Percentiles rank a stretch among this genome's conserved stretches.
Evolutionary conservation across 1,140 invertebrate genomes (phyloP).

Genomic region (Cydia pomonella): DNA sequence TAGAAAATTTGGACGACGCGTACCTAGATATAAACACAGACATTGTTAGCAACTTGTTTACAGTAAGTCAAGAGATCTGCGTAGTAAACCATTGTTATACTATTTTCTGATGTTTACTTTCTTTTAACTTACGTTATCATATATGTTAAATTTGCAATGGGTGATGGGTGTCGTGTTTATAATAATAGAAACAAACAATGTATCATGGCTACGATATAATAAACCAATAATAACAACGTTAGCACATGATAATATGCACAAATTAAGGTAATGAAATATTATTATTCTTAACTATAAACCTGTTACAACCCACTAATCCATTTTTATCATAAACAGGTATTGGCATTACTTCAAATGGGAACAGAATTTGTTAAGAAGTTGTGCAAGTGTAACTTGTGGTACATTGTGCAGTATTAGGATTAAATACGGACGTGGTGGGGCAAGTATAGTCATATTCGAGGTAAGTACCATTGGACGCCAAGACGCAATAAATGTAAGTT

Average conservation of each 20-base stretch:
- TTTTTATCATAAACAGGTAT: neutral
- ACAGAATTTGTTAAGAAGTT: constrained; percentile 3
- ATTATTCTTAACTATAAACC: neutral
- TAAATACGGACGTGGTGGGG: constrained; percentile 40
- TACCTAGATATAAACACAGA: neutral
- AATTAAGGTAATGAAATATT: neutral
- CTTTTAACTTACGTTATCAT: neutral
- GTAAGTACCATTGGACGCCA: constrained; percentile 45
- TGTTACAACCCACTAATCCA: neutral
- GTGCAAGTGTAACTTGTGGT: constrained; percentile 43
- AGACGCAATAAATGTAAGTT: constrained; percentile 56
- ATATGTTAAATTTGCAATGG: constrained; percentile 9
- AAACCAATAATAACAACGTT: neutral
- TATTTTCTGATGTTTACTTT: constrained; percentile 18
- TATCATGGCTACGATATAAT: neutral
- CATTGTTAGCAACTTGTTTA: neutral
- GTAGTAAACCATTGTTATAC: constrained; percentile 24
- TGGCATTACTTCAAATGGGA: neutral
- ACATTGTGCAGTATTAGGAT: constrained; percentile 38
- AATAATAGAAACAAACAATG: neutral
- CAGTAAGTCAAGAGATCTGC: constrained; percentile 1
- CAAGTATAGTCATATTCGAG: constrained; percentile 44
- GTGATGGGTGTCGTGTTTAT: neutral
- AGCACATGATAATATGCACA: neutral
- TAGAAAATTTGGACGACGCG: neutral